Evolutionary conservation across 2,888 invertebrate genomes (phyloP), one percentile per base, ranked within the genome.

Genomic region (Arctia plantaginis): DNA sequence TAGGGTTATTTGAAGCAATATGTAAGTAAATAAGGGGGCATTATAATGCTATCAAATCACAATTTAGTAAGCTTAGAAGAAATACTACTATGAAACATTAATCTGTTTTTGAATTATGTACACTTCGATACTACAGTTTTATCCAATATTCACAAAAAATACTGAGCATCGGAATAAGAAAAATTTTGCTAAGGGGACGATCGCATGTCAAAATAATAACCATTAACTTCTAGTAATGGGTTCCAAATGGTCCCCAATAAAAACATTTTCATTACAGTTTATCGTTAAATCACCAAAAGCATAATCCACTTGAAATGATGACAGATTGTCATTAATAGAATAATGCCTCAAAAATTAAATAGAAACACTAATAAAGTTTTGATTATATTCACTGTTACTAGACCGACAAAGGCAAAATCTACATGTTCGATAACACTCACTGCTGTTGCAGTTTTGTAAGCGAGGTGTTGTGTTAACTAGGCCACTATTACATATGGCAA

Each of bases 181-280:
- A 78, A 77, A 74, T 77, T 70, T 81, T 73, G 77, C 81, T 72
- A 39, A 70, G 81, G 82, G 82, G 76, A 70, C 82, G 82, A 78
- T 86, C 82, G 85, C 85, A 85, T 88, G 87, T 80, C 82, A 81
- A 77, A 85, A 85, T 77, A 80, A 87, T 88, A 87, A 89, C 85
- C 84, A 82, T 86, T 80, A 82, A 85, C 74, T 84, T 85, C 77
- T 77, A 77, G 82, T 77, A 80, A 85, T 83, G 81, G 80, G 75
- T 78, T 82, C 80, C 80, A 77, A 88, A 88, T 87, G 84, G 85
- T 86, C 80, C 72, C 80, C 84, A 86, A 89, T 90, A 90, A 90
- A 90, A 87, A 79, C 78, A 82, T 84, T 82, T 82, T 87, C 84
- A 84, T 86, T 87, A 87, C 77, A 72, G 73, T 80, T 83, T 75